These are phyloP conservation scores for Tachysurus fulvidraco DNA, from an alignment of 2,113 vertebrate species.

Conservation along the genomic window DNA sequence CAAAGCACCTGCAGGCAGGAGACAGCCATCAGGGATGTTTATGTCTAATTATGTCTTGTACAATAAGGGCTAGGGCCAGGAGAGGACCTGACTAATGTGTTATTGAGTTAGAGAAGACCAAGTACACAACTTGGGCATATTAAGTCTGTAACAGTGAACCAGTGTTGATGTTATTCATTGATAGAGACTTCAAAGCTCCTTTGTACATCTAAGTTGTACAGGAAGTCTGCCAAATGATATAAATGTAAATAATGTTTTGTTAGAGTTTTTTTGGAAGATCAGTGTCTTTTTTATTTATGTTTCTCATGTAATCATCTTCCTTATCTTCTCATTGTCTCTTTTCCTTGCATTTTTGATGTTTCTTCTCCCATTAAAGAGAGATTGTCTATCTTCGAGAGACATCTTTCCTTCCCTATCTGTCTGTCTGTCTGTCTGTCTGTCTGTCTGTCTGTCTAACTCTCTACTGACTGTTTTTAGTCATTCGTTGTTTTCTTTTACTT, in stretches of 20 bases:
- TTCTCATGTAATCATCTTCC: not conserved
- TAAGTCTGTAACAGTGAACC: not conserved
- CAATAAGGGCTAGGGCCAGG: not conserved
- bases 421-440: not conserved
- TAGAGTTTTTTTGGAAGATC: too few relatives aligned
- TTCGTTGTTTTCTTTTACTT: not conserved
- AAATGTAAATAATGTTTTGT: not conserved
- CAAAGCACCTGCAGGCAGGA: slow-evolving; percentile 15
- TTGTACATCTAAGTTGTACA: too few relatives aligned
- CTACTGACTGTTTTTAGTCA: not conserved
- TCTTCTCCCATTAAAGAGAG: too few relatives aligned
- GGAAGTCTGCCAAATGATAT: too few relatives aligned
- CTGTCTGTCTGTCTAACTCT: not conserved
- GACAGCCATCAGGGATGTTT: slow-evolving; percentile 8
- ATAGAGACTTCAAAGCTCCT: too few relatives aligned
- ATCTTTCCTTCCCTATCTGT: too few relatives aligned
- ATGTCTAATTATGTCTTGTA: not conserved
- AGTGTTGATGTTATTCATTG: too few relatives aligned
- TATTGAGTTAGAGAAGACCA: not conserved
- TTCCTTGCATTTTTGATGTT: too few relatives aligned
- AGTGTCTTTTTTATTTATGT: not conserved
- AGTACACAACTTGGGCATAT: not conserved
- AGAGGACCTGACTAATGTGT: not conserved
- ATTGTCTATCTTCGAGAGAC: not conserved
- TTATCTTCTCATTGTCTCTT: not conserved